Conservation (phyloP, 2,888 invertebrate genomes). For the Atrina japonica region DNA sequence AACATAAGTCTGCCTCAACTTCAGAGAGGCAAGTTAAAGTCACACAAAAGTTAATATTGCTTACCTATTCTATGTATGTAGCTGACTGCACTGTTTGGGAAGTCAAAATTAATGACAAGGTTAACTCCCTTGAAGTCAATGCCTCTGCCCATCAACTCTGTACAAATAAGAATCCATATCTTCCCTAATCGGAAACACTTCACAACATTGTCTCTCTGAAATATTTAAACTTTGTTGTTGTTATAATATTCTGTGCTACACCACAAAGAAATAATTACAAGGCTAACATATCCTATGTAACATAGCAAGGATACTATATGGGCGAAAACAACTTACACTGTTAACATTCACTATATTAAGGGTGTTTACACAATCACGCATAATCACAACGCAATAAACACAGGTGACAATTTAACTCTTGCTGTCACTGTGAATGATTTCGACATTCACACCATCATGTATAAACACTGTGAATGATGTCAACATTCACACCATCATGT, state of each 20-base stretch:
- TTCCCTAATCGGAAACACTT: conserved; percentile 94
- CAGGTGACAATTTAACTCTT: too few relatives aligned
- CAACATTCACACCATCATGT: conserved; percentile 95
- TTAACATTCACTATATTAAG: too few relatives aligned
- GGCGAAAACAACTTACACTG: too few relatives aligned
- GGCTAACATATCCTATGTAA: too few relatives aligned
- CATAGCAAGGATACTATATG: too few relatives aligned
- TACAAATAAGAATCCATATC: conserved; percentile 97
- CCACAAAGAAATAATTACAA: too few relatives aligned
- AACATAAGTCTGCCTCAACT: background rate
- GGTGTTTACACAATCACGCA: too few relatives aligned
- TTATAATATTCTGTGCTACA: too few relatives aligned
- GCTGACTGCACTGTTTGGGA: conserved; percentile 85
- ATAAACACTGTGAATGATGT: conserved; percentile 90
- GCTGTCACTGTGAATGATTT: too few relatives aligned
- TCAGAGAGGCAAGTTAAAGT: background rate
- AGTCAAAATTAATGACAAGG: conserved; percentile 98
- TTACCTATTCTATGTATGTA: conserved; percentile 83
- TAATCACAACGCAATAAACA: too few relatives aligned
- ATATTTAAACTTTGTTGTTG: too few relatives aligned
- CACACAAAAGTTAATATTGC: background rate
- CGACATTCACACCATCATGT: too few relatives aligned
- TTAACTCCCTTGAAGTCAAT: conserved; percentile 98
- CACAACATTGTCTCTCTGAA: conserved; percentile 94
- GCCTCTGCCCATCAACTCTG: conserved; percentile 97